Conservation (phyloP, 2,113 vertebrate genomes). For the Mirza zaza region DNA sequence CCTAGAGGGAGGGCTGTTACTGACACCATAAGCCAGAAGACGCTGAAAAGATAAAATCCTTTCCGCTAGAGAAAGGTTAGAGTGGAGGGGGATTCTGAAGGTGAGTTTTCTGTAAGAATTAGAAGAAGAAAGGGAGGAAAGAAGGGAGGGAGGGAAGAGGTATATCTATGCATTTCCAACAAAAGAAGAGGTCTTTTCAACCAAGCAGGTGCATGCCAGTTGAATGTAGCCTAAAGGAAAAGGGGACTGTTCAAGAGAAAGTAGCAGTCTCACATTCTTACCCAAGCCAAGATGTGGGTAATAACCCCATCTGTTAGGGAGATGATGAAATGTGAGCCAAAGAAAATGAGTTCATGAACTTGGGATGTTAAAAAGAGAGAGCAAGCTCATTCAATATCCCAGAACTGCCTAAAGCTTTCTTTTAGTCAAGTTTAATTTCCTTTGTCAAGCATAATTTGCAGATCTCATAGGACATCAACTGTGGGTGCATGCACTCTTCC, state of each 20-base stretch:
- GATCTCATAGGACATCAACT: conserved; percentile 13
- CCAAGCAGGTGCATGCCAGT: background rate
- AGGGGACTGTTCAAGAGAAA: conserved; percentile 42
- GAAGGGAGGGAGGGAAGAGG: rapidly evolving
- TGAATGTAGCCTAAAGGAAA: background rate
- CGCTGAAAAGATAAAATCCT: background rate
- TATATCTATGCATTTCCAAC: background rate
- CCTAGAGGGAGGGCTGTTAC: background rate
- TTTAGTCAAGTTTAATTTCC: conserved; percentile 68
- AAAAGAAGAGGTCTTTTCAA: background rate
- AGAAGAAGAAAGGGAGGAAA: rapidly evolving
- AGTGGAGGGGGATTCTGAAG: background rate
- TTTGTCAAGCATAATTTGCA: conserved; percentile 67
- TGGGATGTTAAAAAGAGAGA: conserved; percentile 51
- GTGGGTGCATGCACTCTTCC: background rate
- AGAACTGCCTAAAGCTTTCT: conserved; percentile 68
- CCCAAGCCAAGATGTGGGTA: conserved; percentile 28
- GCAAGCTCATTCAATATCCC: conserved; percentile 54
- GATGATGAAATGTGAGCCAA: conserved; percentile 64
- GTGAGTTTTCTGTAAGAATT: conserved; percentile 47
- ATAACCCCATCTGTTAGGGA: conserved; percentile 59
- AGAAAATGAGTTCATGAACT: conserved; percentile 75
- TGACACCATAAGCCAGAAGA: background rate
- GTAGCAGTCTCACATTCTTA: background rate
- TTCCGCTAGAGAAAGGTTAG: background rate